A percentile compares a stretch with the other conserved stretches of the same genome.
phyloP scores from a whole-genome alignment of 2,113 vertebrate genomes.

The Plestiodon gilberti region DNA sequence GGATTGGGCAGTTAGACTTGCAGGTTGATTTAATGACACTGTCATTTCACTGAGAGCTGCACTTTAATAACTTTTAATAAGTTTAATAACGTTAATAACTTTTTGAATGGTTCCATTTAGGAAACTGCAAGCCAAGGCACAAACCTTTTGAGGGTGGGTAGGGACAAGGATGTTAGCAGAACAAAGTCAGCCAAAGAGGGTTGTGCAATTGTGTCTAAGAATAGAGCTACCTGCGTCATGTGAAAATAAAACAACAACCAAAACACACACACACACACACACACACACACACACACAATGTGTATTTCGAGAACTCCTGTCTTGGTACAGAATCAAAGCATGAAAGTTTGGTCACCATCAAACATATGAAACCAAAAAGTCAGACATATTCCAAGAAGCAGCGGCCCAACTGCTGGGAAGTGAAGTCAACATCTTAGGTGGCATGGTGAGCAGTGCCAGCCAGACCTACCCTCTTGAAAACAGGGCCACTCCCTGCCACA shows the following conservation, averaged over 20 bases:
- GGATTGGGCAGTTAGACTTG: slow-evolving; percentile 42
- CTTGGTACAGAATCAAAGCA: slow-evolving; percentile 71
- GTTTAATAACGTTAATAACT: neutral
- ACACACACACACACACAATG: slow-evolving; percentile 22
- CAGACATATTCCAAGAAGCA: slow-evolving; percentile 47
- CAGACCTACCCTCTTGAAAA: slow-evolving; percentile 18
- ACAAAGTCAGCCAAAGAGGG: slow-evolving; percentile 44
- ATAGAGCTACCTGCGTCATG: slow-evolving; percentile 64
- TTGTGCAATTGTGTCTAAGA: slow-evolving; percentile 62
- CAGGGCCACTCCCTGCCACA: slow-evolving; percentile 41
- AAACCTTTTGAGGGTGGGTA: slow-evolving; percentile 41
- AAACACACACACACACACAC: neutral
- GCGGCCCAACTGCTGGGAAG: slow-evolving; percentile 46
- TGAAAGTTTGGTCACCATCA: slow-evolving; percentile 48
- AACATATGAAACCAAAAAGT: slow-evolving; percentile 55
- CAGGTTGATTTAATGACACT: slow-evolving; percentile 56
- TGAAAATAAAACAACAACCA: slow-evolving; percentile 40
- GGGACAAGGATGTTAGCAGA: slow-evolving; percentile 51
- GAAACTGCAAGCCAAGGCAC: slow-evolving; percentile 50
- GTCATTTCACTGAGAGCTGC: slow-evolving; percentile 54
- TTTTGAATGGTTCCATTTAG: slow-evolving; percentile 56
- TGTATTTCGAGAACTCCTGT: slow-evolving; percentile 58
- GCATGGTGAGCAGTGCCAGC: slow-evolving; percentile 26
- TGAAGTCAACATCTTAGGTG: slow-evolving; percentile 51
- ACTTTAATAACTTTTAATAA: slow-evolving; percentile 37